Percentiles rank a stretch among this genome's conserved stretches.
These are phyloP conservation scores for Geophilus truncorum DNA, from an alignment of 2,888 invertebrate species.

Conservation along the genomic window DNA sequence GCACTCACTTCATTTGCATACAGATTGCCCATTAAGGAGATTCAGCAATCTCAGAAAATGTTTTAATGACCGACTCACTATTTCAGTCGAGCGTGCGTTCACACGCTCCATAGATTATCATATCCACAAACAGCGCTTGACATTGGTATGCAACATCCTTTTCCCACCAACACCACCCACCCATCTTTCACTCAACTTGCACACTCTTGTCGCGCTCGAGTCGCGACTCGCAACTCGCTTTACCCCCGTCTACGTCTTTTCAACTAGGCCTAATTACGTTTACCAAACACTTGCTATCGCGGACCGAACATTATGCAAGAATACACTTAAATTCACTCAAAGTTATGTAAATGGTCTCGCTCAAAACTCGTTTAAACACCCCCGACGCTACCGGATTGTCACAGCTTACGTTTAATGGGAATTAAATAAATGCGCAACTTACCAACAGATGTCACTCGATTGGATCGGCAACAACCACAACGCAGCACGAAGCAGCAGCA, in stretches of 20 bases:
- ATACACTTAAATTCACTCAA: slow-evolving; percentile 9
- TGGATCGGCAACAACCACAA: neutral
- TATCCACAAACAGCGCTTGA: slow-evolving; percentile 24
- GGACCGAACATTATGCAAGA: slow-evolving; percentile 9
- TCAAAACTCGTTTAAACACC: slow-evolving; percentile 1
- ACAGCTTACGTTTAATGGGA: slow-evolving; percentile 5
- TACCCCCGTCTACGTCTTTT: neutral
- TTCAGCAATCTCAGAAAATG: slow-evolving; percentile 17
- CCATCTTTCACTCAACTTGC: neutral
- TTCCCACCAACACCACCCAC: neutral
- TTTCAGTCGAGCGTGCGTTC: slow-evolving; percentile 17
- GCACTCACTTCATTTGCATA: slow-evolving; percentile 28
- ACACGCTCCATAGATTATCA: slow-evolving; percentile 27
- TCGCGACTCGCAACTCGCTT: no score
- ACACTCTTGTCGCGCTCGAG: neutral
- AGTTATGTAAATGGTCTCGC: slow-evolving; percentile 11
- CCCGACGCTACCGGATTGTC: slow-evolving; percentile 10
- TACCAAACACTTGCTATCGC: neutral
- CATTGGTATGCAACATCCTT: slow-evolving; percentile 21
- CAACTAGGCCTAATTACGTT: slow-evolving; percentile 2
- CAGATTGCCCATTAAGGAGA: slow-evolving; percentile 31
- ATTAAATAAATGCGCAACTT: slow-evolving; percentile 19
- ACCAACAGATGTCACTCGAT: slow-evolving; percentile 20
- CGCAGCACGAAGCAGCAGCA: no score
- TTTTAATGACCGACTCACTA: slow-evolving; percentile 25